Conservation (phyloP, 30 jellyfish, hydroid and myxozoan genomes). For the Chrysaora quinquecirrha region DNA sequence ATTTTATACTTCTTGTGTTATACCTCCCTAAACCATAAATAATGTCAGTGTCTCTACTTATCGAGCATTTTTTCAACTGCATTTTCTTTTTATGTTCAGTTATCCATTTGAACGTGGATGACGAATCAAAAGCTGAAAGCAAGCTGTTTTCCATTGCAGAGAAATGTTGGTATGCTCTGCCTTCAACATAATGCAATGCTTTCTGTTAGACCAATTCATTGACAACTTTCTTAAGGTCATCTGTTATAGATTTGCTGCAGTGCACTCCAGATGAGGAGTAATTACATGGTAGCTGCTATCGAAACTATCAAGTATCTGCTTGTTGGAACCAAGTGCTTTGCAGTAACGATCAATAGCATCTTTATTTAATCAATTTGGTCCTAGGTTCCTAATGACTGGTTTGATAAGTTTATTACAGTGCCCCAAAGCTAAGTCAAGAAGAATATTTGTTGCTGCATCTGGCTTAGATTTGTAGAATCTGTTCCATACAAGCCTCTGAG, state of each 20-base stretch:
- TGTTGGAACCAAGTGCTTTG: neutral
- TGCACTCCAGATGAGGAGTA: neutral
- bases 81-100: constrained; percentile 16
- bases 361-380: neutral
- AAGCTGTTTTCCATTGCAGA: neutral
- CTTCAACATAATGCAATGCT: neutral
- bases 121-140: neutral
- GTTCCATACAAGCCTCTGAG: neutral
- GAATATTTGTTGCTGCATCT: neutral
- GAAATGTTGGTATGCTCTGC: neutral
- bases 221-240: neutral
- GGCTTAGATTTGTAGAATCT: neutral
- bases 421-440: neutral
- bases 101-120: neutral
- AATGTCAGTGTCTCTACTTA: neutral
- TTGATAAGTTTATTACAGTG: neutral
- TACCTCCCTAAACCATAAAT: too few relatives aligned
- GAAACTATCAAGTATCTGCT: neutral
- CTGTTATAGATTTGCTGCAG: neutral
- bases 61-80: neutral
- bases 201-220: neutral
- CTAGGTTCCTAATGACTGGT: neutral
- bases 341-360: too few relatives aligned
- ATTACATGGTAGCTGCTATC: neutral
- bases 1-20: too few relatives aligned